phyloP scores from a whole-genome alignment of 2,113 vertebrate species.

The Corythoichthys intestinalis region DNA sequence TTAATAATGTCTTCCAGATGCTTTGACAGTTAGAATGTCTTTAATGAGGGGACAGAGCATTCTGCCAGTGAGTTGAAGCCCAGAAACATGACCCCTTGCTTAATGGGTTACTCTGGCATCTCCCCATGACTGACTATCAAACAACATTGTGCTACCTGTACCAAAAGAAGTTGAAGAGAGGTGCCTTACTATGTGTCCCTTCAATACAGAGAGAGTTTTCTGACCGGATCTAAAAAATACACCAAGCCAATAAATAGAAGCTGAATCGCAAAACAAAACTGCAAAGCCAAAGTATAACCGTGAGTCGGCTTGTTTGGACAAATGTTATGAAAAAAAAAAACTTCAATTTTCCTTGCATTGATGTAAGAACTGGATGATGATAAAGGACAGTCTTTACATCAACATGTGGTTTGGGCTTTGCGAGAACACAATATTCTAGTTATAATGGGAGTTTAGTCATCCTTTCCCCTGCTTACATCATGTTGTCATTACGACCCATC shows the following conservation, averaged over 20 bases:
- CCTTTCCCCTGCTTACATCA: slow-evolving; percentile 36
- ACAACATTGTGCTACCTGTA: slow-evolving; percentile 14
- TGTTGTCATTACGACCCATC: slow-evolving; percentile 22
- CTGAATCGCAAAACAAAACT: slow-evolving; percentile 1
- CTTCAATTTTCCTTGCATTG: slow-evolving; percentile 19
- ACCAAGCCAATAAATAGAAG: slow-evolving; percentile 5
- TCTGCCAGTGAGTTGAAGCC: slow-evolving; percentile 26
- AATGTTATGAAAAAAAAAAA: slow-evolving; percentile 25
- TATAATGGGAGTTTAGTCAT: slow-evolving; percentile 51
- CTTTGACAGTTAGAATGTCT: slow-evolving; percentile 31
- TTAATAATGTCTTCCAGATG: slow-evolving; percentile 61
- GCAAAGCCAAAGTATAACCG: slow-evolving; percentile 11
- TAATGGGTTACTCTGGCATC: slow-evolving; percentile 28
- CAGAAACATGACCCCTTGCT: slow-evolving; percentile 25
- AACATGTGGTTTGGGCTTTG: slow-evolving; percentile 58
- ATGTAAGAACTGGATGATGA: slow-evolving; percentile 54
- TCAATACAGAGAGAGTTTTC: slow-evolving; percentile 5
- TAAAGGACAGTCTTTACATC: slow-evolving; percentile 42
- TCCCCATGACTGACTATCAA: slow-evolving; percentile 20
- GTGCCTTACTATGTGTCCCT: not conserved
- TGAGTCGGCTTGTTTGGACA: slow-evolving; percentile 24
- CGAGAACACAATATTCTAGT: slow-evolving; percentile 21
- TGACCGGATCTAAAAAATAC: slow-evolving; percentile 2
- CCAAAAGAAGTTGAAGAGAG: slow-evolving; percentile 19
- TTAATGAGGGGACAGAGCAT: slow-evolving; percentile 26